These are phyloP conservation scores for Orius laevigatus DNA, from an alignment of 1,140 invertebrate genomes.

Conservation along the genomic window DNA sequence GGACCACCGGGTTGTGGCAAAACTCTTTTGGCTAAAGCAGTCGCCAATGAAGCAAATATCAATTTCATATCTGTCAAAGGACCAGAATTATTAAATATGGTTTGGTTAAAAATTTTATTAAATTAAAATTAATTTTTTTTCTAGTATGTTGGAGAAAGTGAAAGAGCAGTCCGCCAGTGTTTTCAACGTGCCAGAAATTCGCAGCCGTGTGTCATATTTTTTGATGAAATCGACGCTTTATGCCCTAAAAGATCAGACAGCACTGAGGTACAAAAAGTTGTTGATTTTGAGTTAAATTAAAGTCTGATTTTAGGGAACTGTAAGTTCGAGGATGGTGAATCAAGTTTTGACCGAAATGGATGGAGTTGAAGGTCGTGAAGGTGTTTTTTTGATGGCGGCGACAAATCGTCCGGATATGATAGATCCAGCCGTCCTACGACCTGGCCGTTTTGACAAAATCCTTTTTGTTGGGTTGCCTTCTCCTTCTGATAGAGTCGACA, in stretches of 20 bases:
- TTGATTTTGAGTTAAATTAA: too few relatives aligned
- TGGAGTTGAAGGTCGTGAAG: constrained; percentile 73
- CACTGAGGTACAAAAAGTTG: constrained; percentile 34
- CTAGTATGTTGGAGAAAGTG: constrained; percentile 97
- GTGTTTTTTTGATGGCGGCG: constrained; percentile 88
- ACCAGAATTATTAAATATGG: constrained; percentile 91
- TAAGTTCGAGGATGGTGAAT: constrained; percentile 76
- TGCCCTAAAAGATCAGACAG: constrained; percentile 75
- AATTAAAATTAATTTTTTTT: constrained; percentile 20
- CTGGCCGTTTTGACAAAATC: constrained; percentile 85
- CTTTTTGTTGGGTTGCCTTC: constrained; percentile 86
- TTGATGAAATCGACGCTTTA: constrained; percentile 95
- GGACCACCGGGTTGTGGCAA: constrained; percentile 92
- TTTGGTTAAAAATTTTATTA: constrained; percentile 24
- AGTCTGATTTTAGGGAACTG: constrained; percentile 34
- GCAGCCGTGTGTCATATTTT: constrained; percentile 96
- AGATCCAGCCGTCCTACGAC: constrained; percentile 87
- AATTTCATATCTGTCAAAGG: constrained; percentile 97
- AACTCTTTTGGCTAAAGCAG: constrained; percentile 81
- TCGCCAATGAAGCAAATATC: constrained; percentile 90
- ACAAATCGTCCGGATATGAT: constrained; percentile 89
- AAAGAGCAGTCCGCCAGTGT: constrained; percentile 84
- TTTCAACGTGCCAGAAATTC: constrained; percentile 90
- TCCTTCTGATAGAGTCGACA: constrained; percentile 64
- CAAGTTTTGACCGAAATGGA: constrained; percentile 98